Evolutionary conservation across 1,140 invertebrate species (phyloP).

Genomic region (Homalodisca vitripennis): DNA sequence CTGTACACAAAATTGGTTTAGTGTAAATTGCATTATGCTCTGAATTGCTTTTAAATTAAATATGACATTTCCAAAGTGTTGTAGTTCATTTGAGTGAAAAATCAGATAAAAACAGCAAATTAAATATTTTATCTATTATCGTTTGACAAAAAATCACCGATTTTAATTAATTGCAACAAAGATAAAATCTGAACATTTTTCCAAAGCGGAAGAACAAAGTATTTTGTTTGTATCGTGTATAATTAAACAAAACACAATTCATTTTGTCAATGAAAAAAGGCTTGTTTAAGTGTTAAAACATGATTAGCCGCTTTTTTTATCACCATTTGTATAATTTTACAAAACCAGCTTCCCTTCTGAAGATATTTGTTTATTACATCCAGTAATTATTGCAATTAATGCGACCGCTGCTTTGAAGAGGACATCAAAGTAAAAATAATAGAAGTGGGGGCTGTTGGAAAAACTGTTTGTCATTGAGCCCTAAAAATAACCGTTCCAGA

Average conservation of each 20-base stretch:
- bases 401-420: not conserved
- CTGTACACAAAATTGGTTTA: no score
- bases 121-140: not conserved
- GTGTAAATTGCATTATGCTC: no score
- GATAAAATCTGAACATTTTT: conserved; percentile 16
- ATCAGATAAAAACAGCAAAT: not conserved
- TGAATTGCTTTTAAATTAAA: not conserved
- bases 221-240: conserved; percentile 1
- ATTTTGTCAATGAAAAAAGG: conserved; percentile 15
- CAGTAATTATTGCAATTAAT: conserved; percentile 10
- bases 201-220: not conserved
- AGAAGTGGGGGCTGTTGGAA: not conserved
- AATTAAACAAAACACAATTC: conserved; percentile 17
- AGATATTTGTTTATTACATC: not conserved
- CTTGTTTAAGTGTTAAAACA: conserved; percentile 11
- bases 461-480: conserved; percentile 5
- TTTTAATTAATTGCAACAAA: conserved; percentile 16
- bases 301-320: conserved; percentile 16
- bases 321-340: conserved; percentile 18
- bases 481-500: no score
- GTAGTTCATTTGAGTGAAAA: not conserved
- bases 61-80: not conserved
- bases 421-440: conserved; percentile 18
- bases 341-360: conserved; percentile 14
- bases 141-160: not conserved